Base-by-base conservation (phyloP, 2,888 invertebrate species). In the Phrixothrix hirtus region DNA sequence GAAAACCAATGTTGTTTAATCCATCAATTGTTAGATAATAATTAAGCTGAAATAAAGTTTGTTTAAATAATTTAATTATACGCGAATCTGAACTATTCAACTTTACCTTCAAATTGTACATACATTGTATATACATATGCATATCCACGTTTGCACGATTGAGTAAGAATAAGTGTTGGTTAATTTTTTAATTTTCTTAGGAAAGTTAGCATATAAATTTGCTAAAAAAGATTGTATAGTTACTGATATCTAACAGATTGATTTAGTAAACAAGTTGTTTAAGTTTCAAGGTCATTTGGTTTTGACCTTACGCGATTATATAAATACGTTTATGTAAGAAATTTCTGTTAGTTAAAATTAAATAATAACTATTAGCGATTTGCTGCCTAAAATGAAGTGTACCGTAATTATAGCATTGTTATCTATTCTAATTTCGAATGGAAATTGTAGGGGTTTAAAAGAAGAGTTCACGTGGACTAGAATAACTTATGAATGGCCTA, bases 391-490 rank as follows among this genome's bases (percentile, higher is more conserved):
- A 25, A 38, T 38, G 38, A 38, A 25, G 26, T 38, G 25, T 10
- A 2, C 25, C 6, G 9, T 26, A 12, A 11, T 37, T 26, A 13
- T 38, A 9, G 1, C n/a, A 5, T 2, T 10, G 2, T 2, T 26
- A 26, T 11, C 25, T 1, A 4, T 14, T 38, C 4, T 26, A 26
- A 27, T 38, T 25, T 13, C 25, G 7, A 11, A n/a, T 12, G 10
- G 17, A 15, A 15, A 16, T 16, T 30, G 9, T 48, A 59, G 55
- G 10, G 72, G 72, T 2, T 54, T 75, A 30, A 67, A 64, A 15
- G 74, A 75, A 60, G 73, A 73, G 57, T 75, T 75, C 54, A 68
- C 72, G 0, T 75, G 75, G 75, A 69, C 69, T 11, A 64, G 73
- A 41, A 67, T 75, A 15, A 66, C 52, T 47, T 75, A 71, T 46